These are phyloP conservation scores for Eueides isabella DNA, from an alignment of 1,140 invertebrate species.

Conservation along the genomic window DNA sequence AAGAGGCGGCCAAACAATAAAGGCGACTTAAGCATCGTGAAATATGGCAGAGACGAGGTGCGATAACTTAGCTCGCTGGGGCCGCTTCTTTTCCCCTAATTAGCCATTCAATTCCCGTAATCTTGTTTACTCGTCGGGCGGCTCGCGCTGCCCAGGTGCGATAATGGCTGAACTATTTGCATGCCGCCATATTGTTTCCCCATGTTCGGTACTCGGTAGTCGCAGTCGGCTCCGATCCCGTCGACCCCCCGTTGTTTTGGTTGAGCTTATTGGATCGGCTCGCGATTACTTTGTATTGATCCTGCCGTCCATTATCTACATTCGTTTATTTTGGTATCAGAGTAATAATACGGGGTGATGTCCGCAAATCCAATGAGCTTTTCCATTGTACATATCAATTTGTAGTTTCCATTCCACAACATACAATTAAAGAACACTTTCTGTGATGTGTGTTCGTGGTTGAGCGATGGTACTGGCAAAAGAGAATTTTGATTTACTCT, in stretches of 20 bases:
- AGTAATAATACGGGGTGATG: slow-evolving; percentile 69
- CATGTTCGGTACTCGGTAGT: slow-evolving; percentile 65
- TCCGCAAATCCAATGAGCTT: slow-evolving; percentile 58
- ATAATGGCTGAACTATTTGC: slow-evolving; percentile 81
- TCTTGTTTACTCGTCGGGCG: slow-evolving; percentile 78
- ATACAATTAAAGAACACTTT: slow-evolving; percentile 17
- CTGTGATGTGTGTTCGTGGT: slow-evolving; percentile 2
- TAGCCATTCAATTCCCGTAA: slow-evolving; percentile 81
- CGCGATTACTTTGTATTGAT: slow-evolving; percentile 82
- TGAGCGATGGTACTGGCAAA: background rate
- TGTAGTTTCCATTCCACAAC: slow-evolving; percentile 9
- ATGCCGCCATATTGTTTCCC: slow-evolving; percentile 81
- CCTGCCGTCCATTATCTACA: slow-evolving; percentile 78
- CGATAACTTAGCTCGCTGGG: slow-evolving; percentile 71
- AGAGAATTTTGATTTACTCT: background rate
- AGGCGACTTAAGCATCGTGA: slow-evolving; percentile 77
- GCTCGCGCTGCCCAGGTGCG: slow-evolving; percentile 77
- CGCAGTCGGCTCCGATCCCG: slow-evolving; percentile 54
- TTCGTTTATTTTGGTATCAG: slow-evolving; percentile 78
- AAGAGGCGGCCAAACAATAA: slow-evolving; percentile 76
- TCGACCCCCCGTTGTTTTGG: slow-evolving; percentile 77
- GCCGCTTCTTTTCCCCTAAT: slow-evolving; percentile 79
- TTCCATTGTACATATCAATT: slow-evolving; percentile 25
- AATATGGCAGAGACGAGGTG: slow-evolving; percentile 75
- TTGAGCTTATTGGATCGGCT: slow-evolving; percentile 79